These are phyloP conservation scores for Ornithoptera alexandrae DNA, from an alignment of 2,888 invertebrate genomes.

Conservation along the genomic window DNA sequence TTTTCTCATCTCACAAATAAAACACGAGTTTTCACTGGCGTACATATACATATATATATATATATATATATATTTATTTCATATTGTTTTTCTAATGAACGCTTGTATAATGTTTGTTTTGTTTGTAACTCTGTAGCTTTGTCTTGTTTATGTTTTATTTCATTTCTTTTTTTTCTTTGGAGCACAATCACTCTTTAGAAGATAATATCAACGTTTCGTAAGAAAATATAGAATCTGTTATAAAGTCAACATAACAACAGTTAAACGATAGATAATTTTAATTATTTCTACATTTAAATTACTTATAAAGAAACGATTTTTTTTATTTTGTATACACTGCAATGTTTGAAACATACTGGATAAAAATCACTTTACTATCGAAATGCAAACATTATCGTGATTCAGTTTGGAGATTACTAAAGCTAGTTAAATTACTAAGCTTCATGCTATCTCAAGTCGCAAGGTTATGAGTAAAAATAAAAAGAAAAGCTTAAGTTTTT, in stretches of 20 bases:
- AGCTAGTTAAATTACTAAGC: too few species aligned
- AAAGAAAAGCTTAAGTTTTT: too few species aligned
- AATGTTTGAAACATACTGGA: too few species aligned
- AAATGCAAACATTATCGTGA: too few species aligned
- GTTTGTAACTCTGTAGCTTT: neutral
- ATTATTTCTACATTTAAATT: too few species aligned
- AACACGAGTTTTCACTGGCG: constrained; percentile 8
- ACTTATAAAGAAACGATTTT: too few species aligned
- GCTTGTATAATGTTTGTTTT: constrained; percentile 7
- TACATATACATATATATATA: neutral
- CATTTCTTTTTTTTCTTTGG: neutral
- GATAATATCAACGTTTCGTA: neutral
- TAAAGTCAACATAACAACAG: neutral
- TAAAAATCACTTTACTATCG: too few species aligned
- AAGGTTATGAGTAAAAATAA: too few species aligned
- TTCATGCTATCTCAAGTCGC: too few species aligned
- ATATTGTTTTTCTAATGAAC: constrained; percentile 16
- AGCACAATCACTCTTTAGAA: neutral
- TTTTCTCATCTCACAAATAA: constrained; percentile 20
- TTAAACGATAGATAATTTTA: neutral
- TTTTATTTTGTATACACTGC: too few species aligned
- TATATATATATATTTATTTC: neutral
- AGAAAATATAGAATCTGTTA: neutral
- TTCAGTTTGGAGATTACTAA: too few species aligned
- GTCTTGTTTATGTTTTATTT: constrained; percentile 1